A percentile compares a stretch with the other conserved stretches of the same genome.
Conservation (phyloP, 2,888 invertebrate species). For the Biston betularia region DNA sequence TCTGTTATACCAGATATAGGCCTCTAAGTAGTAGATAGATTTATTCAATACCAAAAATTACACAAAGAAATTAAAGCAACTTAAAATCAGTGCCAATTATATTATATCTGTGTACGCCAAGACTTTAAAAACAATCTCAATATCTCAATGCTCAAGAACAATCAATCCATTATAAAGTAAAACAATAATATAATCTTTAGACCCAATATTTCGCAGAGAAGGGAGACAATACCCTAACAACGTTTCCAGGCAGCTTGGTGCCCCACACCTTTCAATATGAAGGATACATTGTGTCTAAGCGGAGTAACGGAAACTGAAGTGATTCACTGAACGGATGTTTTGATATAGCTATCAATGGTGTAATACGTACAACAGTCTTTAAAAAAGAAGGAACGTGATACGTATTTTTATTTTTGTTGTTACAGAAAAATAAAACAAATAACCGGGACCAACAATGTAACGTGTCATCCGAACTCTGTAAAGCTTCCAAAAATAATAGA, state of each 20-base stretch:
- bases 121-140: no score
- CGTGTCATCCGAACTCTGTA: neutral
- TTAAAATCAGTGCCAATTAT: no score
- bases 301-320: constrained; percentile 16
- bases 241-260: constrained; percentile 19
- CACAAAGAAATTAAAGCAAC: no score
- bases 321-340: constrained; percentile 29
- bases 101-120: no score
- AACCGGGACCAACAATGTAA: no score
- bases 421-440: no score
- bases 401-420: no score
- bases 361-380: neutral
- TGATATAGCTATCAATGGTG: neutral
- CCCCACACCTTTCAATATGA: constrained; percentile 4
- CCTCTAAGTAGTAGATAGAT: no score
- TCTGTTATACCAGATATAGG: no score
- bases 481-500: constrained; percentile 1
- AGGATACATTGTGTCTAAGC: constrained; percentile 17
- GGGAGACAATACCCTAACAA: constrained; percentile 17
- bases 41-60: no score
- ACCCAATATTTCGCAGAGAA: neutral
- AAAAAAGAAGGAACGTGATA: no score
- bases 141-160: neutral
- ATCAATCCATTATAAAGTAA: neutral
- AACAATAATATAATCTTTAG: neutral